Conservation (phyloP, 2,888 invertebrate genomes). For the Hypena proboscidalis region DNA sequence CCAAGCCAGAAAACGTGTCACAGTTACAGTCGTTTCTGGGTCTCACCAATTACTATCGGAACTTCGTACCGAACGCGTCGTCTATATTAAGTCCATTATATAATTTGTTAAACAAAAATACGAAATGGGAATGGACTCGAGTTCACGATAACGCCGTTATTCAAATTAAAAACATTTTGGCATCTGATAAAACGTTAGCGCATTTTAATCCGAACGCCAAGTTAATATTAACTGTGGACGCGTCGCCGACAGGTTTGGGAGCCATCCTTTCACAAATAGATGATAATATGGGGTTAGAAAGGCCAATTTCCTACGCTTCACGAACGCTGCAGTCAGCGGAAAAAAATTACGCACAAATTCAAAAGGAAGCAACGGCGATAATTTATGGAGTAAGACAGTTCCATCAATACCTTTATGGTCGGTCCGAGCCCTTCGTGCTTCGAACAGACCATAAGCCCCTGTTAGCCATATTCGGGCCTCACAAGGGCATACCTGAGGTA, state of each 20-base stretch:
- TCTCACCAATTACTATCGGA: constrained; percentile 6
- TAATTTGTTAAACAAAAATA: no score
- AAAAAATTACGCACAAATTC: constrained; percentile 19
- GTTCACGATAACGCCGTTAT: constrained; percentile 25
- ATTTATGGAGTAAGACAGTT: constrained; percentile 18
- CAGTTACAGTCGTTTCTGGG: no score
- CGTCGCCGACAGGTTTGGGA: constrained; percentile 37
- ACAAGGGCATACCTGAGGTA: constrained; percentile 42
- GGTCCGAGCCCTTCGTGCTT: no score
- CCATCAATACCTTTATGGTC: no score
- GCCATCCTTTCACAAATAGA: no score
- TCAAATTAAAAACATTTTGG: constrained; percentile 23
- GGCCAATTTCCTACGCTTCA: constrained; percentile 36
- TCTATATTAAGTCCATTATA: no score
- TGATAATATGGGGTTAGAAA: no score
- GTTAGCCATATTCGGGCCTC: constrained; percentile 38
- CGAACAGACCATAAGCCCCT: constrained; percentile 41
- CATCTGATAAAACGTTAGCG: constrained; percentile 29
- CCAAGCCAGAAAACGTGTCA: no score
- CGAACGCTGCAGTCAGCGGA: constrained; percentile 33
- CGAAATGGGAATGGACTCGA: no score
- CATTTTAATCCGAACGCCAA: constrained; percentile 33
- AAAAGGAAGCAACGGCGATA: constrained; percentile 18
- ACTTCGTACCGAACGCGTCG: no score
- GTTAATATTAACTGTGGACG: constrained; percentile 38